phyloP scores from a whole-genome alignment of 1,140 invertebrate genomes.

The Yoshiicerus persimilis region DNA sequence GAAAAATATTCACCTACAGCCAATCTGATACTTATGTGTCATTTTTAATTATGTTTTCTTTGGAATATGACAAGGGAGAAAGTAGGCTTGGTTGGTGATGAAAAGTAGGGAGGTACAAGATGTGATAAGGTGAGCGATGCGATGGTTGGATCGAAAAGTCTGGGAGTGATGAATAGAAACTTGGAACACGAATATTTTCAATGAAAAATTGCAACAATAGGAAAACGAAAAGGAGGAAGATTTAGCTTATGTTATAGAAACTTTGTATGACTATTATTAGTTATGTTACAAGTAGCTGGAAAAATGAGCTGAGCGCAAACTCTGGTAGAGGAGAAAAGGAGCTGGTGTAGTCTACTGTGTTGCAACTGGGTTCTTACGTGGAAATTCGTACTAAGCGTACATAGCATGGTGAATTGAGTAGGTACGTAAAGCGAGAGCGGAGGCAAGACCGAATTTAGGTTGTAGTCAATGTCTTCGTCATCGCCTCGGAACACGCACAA shows the following conservation, averaged over 20 bases:
- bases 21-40: too few relatives aligned
- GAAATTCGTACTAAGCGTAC: neutral
- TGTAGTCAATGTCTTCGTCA: neutral
- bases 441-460: neutral
- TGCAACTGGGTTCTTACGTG: neutral
- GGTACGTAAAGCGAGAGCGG: neutral
- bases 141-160: too few relatives aligned
- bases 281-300: neutral
- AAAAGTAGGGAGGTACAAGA: too few relatives aligned
- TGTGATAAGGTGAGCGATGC: too few relatives aligned
- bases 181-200: too few relatives aligned
- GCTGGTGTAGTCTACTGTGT: neutral
- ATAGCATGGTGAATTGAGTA: neutral
- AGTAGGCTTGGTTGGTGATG: too few relatives aligned
- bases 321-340: neutral
- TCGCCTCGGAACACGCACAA: neutral
- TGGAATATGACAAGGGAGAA: too few relatives aligned
- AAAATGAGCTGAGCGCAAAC: neutral
- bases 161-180: too few relatives aligned
- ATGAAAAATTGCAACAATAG: neutral
- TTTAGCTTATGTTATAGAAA: neutral
- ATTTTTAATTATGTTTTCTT: too few relatives aligned
- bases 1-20: too few relatives aligned
- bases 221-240: neutral
- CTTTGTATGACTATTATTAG: neutral